phyloP scores from a whole-genome alignment of 2,888 invertebrate genomes.

The Leucophora obtusa region DNA sequence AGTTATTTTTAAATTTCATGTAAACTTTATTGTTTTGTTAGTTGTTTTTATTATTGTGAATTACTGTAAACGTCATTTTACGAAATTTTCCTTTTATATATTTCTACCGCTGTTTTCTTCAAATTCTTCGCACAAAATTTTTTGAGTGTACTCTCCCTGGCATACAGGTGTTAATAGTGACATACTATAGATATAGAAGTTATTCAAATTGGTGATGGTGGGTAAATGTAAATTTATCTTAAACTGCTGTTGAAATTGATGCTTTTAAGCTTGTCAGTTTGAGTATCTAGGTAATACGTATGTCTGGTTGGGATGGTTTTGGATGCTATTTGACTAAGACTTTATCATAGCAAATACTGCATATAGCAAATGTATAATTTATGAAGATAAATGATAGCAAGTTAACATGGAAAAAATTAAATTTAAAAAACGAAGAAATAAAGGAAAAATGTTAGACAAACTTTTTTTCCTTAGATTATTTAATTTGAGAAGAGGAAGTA shows the following conservation, averaged over 20 bases:
- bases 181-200: not conserved
- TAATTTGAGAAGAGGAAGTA: not conserved
- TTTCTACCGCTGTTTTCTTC: too few relatives aligned
- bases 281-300: slow-evolving; percentile 1
- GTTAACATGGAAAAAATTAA: slow-evolving; percentile 30
- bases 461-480: not conserved
- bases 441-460: not conserved
- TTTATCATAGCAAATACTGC: slow-evolving; percentile 39
- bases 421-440: not conserved
- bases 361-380: slow-evolving; percentile 56
- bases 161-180: slow-evolving; percentile 4
- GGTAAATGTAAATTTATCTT: slow-evolving; percentile 57
- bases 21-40: too few relatives aligned
- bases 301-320: not conserved
- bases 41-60: too few relatives aligned
- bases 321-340: slow-evolving; percentile 9
- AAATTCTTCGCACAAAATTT: not conserved
- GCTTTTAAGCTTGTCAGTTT: slow-evolving; percentile 53
- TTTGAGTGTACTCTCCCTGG: not conserved
- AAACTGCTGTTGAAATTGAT: slow-evolving; percentile 58
- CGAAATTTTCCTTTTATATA: too few relatives aligned
- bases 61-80: too few relatives aligned
- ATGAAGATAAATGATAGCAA: slow-evolving; percentile 63
- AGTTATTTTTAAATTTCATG: too few relatives aligned
- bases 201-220: slow-evolving; percentile 12